Percentiles rank a stretch among this genome's conserved stretches.
These are phyloP conservation scores for Zootermopsis nevadensis DNA, from an alignment of 2,888 invertebrate species.

Conservation along the genomic window DNA sequence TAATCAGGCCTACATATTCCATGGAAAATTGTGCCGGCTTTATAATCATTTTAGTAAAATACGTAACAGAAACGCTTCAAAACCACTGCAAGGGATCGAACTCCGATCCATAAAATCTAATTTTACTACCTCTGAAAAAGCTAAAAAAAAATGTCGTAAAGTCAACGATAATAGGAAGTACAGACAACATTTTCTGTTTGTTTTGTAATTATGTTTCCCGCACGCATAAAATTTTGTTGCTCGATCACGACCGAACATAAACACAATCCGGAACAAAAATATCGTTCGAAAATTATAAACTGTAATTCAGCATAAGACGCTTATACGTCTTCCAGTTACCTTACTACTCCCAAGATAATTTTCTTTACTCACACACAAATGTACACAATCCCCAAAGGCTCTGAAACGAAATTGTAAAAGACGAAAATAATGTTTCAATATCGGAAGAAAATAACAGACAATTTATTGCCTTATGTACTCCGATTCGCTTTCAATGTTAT, in stretches of 20 bases:
- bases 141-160: not conserved
- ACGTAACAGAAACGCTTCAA: too few relatives aligned
- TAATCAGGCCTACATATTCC: too few relatives aligned
- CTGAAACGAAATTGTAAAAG: constrained; percentile 11
- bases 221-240: not conserved
- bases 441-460: constrained; percentile 16
- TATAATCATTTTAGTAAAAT: too few relatives aligned
- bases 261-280: not conserved
- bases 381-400: not conserved
- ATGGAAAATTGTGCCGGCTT: too few relatives aligned
- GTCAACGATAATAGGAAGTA: too few relatives aligned
- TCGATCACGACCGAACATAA: not conserved
- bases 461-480: not conserved
- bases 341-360: not conserved
- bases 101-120: too few relatives aligned
- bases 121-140: not conserved
- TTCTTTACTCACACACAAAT: not conserved
- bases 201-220: not conserved
- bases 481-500: constrained; percentile 23
- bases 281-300: not conserved
- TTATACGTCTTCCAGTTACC: not conserved
- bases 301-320: not conserved
- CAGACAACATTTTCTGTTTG: too few relatives aligned
- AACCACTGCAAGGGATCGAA: too few relatives aligned
- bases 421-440: constrained; percentile 10